Conservation (phyloP, 2,797 vertebrate species). For the Argya squamiceps region DNA sequence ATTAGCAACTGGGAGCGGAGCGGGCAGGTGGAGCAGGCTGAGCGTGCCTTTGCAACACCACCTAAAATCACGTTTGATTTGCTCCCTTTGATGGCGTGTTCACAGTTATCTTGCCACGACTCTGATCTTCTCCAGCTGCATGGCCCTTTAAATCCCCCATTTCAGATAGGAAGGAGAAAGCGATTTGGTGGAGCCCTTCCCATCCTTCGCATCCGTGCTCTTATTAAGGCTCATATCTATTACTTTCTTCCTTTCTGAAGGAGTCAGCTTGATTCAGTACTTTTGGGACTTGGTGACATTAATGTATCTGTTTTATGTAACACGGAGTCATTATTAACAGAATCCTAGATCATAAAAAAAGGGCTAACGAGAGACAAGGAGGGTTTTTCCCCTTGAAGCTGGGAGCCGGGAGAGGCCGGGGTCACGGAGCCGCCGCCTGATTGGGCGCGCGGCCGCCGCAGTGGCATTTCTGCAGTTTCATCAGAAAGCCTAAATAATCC, state of each 20-base stretch:
- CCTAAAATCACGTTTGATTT: not conserved
- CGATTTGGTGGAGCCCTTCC: not conserved
- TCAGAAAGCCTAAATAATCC: conserved; percentile 81
- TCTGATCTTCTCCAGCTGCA: conserved; percentile 2
- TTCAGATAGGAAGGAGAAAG: conserved; percentile 30
- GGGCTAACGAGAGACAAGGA: conserved; percentile 82
- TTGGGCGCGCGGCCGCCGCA: conserved; percentile 76
- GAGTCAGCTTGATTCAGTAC: conserved; percentile 70
- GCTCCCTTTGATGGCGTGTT: not conserved
- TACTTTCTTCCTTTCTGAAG: conserved; percentile 52
- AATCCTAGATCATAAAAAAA: conserved; percentile 75
- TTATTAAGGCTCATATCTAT: not conserved
- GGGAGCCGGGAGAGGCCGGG: conserved; percentile 85
- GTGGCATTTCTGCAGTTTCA: conserved; percentile 82
- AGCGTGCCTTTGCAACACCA: not conserved
- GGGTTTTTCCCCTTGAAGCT: conserved; percentile 86
- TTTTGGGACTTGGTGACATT: conserved; percentile 76
- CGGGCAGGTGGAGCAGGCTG: not conserved
- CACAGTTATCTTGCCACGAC: not conserved
- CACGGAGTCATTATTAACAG: conserved; percentile 71
- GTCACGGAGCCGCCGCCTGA: conserved; percentile 77
- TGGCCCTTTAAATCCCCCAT: conserved; percentile 33
- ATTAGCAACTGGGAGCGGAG: not conserved
- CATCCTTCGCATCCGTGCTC: not conserved
- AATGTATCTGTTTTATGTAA: conserved; percentile 79